A percentile compares a stretch with the other conserved stretches of the same genome.
Conservation (phyloP, 2,797 vertebrate species). For the Anguilla marmorata region DNA sequence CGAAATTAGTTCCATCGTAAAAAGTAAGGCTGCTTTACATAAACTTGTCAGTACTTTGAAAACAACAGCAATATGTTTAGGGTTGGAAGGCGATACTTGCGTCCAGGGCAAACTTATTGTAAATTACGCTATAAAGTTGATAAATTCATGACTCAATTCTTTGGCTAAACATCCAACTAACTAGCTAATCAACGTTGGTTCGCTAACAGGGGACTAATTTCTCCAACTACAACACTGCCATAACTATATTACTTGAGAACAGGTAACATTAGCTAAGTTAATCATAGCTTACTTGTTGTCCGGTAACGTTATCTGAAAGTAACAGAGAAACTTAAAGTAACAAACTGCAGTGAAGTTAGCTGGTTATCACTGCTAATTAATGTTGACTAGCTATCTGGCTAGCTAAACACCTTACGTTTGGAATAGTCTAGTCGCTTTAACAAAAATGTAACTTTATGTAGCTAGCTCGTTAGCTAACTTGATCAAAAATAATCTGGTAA, state of each 20-base stretch:
- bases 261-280: neutral
- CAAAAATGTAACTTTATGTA: neutral
- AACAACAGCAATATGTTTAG: too few species aligned
- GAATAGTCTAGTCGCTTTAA: too few species aligned
- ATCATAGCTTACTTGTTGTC: neutral
- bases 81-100: too few species aligned
- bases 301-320: neutral
- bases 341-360: neutral
- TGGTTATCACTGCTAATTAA: neutral
- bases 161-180: neutral
- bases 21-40: too few species aligned
- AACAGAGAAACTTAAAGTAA: neutral
- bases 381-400: neutral
- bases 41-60: too few species aligned
- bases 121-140: too few species aligned
- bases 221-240: neutral
- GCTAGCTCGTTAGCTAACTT: neutral
- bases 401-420: too few species aligned
- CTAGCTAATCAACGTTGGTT: neutral
- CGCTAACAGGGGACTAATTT: neutral
- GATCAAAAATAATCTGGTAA: neutral
- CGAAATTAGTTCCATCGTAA: too few species aligned
- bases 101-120: too few species aligned
- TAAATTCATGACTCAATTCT: neutral
- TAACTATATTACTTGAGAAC: neutral